Base-by-base conservation (phyloP, 1,140 invertebrate genomes). In the Bombyx mandarina region DNA sequence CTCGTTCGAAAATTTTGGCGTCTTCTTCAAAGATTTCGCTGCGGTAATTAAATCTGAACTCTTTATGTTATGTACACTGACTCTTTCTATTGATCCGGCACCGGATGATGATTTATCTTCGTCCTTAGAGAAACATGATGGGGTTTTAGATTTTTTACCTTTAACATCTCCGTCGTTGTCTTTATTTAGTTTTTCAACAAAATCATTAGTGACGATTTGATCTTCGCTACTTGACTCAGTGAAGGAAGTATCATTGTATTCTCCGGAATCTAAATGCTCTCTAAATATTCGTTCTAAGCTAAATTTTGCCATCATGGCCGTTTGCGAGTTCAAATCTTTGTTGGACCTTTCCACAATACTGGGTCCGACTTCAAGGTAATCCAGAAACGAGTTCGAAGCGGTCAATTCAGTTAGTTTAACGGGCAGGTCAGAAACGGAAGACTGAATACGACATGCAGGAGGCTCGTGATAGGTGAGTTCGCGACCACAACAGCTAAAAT, bases 241-340 rank as follows among this genome's bases (percentile, higher is more conserved):
- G 22, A 87, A 75, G 0, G 84, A 83, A 1, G 70, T 75, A 46
- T 75, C 81, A 52, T 86, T 77, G 60, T 84, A 86, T 42, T 87
- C 69, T 22, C 81, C 77, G 7, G 79, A 71, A 60, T 86, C 76
- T 48, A 89, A 70, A 73, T 88, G 82, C 60, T 87, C 76, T 65
- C 69, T 71, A 9, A 87, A 68, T 45, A 67, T 65, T 60, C 74
- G 79, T 63, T 88, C 72, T 49, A 81, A 69, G 65, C 86, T 85
- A 61, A 88, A 89, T 51, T 75, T 82, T 2, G 84, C 76, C 86
- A 88, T 89, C 77, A 84, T 87, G 4, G 68, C 78, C 0, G 77
- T 80, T 62, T 89, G 86, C 22, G 71, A 69, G 51, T 75, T 79
- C 47, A 88, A 63, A 66, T 74, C 77, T 62, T 75, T 88, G 5